A percentile compares a stretch with the other conserved stretches of the same genome.
phyloP scores from a whole-genome alignment of 2,797 vertebrate genomes.

The Odontamblyopus rebecca region DNA sequence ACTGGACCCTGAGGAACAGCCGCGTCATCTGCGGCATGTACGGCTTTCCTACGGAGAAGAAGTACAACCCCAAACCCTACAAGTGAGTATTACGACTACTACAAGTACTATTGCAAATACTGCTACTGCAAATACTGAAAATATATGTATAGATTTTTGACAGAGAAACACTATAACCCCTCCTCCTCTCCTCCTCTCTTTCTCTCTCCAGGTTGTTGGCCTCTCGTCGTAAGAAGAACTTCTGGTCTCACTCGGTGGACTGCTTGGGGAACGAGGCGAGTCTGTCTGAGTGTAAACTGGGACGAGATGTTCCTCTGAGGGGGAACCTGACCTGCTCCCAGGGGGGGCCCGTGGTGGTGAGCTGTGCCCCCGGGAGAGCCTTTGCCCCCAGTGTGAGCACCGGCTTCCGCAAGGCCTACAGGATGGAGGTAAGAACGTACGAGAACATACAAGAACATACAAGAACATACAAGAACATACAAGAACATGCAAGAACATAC shows the following conservation, averaged over 20 bases:
- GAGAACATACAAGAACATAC: too few species aligned
- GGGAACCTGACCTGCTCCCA: slow-evolving; percentile 80
- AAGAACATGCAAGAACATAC: too few species aligned
- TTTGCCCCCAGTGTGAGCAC: slow-evolving; percentile 83
- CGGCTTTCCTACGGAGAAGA: slow-evolving; percentile 89
- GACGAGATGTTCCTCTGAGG: slow-evolving; percentile 53
- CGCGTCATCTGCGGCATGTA: slow-evolving; percentile 95
- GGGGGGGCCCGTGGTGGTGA: slow-evolving; percentile 88
- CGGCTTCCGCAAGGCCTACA: slow-evolving; percentile 91
- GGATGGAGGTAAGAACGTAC: slow-evolving; percentile 44
- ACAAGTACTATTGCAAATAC: not conserved
- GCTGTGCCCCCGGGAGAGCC: slow-evolving; percentile 87
- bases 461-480: too few species aligned
- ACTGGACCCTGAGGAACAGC: slow-evolving; percentile 86
- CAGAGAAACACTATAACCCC: too few species aligned
- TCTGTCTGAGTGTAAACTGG: slow-evolving; percentile 86
- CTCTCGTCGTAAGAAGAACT: slow-evolving; percentile 85
- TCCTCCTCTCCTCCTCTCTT: too few species aligned
- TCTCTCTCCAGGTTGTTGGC: slow-evolving; percentile 79
- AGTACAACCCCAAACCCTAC: slow-evolving; percentile 85
- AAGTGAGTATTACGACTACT: slow-evolving; percentile 79
- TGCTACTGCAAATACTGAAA: too few species aligned
- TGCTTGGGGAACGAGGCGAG: slow-evolving; percentile 89
- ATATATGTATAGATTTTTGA: too few species aligned
- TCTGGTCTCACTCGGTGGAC: slow-evolving; percentile 88